These are phyloP conservation scores for Amphimedon queenslandica DNA, from an alignment of 37 sponge, comb jelly and placozoan species.

Conservation along the genomic window DNA sequence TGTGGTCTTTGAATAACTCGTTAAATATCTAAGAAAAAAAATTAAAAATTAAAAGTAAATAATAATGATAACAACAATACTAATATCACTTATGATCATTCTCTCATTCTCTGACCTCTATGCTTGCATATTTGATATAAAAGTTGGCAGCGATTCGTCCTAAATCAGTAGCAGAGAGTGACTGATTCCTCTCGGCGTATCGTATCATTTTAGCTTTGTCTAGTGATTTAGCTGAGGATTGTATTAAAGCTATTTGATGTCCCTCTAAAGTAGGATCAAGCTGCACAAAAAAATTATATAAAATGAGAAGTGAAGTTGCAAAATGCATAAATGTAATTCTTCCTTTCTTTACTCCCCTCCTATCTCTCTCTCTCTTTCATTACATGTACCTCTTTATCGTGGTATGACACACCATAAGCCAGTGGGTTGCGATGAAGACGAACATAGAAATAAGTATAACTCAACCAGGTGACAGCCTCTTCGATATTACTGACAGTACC, in stretches of 20 bases:
- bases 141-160: slow-evolving; percentile 93
- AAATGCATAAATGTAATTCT: too few species aligned
- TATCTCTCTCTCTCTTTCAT: too few species aligned
- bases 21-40: slow-evolving; percentile 61
- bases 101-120: slow-evolving; percentile 61
- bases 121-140: slow-evolving; percentile 90
- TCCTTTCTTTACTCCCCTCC: too few species aligned
- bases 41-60: background rate
- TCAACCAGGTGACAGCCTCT: slow-evolving; percentile 95
- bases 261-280: slow-evolving; percentile 72
- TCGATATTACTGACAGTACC: slow-evolving; percentile 86
- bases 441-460: slow-evolving; percentile 88
- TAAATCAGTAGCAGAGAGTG: slow-evolving; percentile 80
- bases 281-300: slow-evolving; percentile 13
- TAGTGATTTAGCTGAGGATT: slow-evolving; percentile 58
- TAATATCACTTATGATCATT: background rate
- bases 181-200: slow-evolving; percentile 60
- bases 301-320: background rate
- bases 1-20: slow-evolving; percentile 62
- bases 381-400: slow-evolving; percentile 48
- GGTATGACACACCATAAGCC: slow-evolving; percentile 74
- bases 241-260: slow-evolving; percentile 59
- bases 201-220: slow-evolving; percentile 92
- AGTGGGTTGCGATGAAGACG: slow-evolving; percentile 80
- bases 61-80: background rate